These are phyloP conservation scores for Drosophila ohnishii DNA, from an alignment of 1,140 invertebrate genomes.

Conservation along the genomic window DNA sequence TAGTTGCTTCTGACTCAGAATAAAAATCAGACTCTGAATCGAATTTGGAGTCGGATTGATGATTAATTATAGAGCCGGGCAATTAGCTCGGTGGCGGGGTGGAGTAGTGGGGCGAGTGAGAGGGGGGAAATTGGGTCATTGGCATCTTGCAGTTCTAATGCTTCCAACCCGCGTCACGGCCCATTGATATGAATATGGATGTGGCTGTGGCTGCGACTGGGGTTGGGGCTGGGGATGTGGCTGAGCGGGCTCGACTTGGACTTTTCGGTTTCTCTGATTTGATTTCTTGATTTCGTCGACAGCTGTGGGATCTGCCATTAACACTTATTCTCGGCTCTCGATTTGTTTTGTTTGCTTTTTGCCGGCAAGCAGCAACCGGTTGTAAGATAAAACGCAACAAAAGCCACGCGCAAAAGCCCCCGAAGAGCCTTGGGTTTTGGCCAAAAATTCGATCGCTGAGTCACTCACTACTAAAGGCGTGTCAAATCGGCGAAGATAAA, in stretches of 20 bases:
- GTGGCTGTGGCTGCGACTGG: background rate
- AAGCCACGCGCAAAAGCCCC: conserved; percentile 39
- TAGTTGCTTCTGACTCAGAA: conserved; percentile 21
- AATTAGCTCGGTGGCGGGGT: conserved; percentile 29
- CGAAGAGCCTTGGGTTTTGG: conserved; percentile 59
- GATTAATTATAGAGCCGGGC: conserved; percentile 49
- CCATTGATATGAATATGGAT: conserved; percentile 50
- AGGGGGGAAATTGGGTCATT: conserved; percentile 46
- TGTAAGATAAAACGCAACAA: conserved; percentile 35
- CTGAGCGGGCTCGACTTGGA: conserved; percentile 8
- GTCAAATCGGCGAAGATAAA: conserved; percentile 15
- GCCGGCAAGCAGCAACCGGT: conserved; percentile 55
- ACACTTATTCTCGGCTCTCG: conserved; percentile 18
- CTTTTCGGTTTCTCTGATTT: conserved; percentile 25
- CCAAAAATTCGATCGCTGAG: conserved; percentile 48
- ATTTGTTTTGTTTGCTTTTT: conserved; percentile 46
- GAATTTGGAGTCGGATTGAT: conserved; percentile 22
- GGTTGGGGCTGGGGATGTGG: background rate
- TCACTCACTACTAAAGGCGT: conserved; percentile 29
- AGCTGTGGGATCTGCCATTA: conserved; percentile 44
- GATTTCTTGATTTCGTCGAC: conserved; percentile 21
- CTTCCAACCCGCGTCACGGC: conserved; percentile 56
- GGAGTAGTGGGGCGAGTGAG: conserved; percentile 4
- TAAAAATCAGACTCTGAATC: conserved; percentile 5
- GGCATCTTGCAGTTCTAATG: conserved; percentile 68